Evolutionary conservation across 2,888 invertebrate genomes (phyloP).

Genomic region (Noctua comes): DNA sequence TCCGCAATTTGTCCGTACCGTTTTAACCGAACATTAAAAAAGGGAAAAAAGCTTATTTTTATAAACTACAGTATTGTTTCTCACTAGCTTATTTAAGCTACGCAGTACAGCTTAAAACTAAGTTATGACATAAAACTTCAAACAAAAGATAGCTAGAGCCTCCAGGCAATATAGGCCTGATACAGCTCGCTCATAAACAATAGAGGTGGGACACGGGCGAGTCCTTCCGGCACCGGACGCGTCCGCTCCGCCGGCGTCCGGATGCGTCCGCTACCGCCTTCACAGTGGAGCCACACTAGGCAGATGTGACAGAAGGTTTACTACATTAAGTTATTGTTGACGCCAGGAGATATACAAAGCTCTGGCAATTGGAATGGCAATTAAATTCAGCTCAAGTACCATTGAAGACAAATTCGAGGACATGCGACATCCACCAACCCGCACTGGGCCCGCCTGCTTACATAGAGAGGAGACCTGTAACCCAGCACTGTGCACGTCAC

Average conservation of each 20-base stretch:
- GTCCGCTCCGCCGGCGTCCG: constrained; percentile 47
- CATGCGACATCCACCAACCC: neutral
- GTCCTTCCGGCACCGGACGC: constrained; percentile 55
- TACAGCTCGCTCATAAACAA: constrained; percentile 41
- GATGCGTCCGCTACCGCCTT: constrained; percentile 28
- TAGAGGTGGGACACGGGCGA: constrained; percentile 44
- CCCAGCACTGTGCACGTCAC: neutral
- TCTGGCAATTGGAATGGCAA: neutral
- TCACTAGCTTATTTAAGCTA: neutral
- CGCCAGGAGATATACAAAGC: neutral
- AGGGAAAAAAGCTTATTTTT: neutral
- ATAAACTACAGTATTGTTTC: neutral
- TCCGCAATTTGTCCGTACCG: neutral
- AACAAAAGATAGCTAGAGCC: constrained; percentile 17
- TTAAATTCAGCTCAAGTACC: neutral
- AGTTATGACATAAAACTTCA: constrained; percentile 6
- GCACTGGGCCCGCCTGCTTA: neutral
- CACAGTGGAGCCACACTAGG: neutral
- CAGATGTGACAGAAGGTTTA: constrained; percentile 7
- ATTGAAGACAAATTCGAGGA: neutral
- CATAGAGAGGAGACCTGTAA: neutral
- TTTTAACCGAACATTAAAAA: neutral
- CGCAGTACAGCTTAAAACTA: neutral
- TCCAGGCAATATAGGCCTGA: constrained; percentile 16
- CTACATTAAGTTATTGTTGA: neutral